These are phyloP conservation scores for Drosophila cardini DNA, from an alignment of 1,140 invertebrate species.

Conservation along the genomic window DNA sequence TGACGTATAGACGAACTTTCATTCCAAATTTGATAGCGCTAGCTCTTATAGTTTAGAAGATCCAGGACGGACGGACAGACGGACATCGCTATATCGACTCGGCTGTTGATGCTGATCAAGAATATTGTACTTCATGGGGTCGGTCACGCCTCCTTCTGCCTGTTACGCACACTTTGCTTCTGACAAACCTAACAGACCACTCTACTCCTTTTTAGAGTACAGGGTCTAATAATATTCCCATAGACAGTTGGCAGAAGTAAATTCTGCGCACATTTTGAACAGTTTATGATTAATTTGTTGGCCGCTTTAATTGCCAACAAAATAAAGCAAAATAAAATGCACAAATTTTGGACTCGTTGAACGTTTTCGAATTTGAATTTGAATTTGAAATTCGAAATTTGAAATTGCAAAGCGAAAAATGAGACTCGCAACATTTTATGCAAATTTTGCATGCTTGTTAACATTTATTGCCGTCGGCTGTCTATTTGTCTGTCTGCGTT, in stretches of 20 bases:
- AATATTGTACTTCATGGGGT: too few species aligned
- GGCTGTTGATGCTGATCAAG: too few species aligned
- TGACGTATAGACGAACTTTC: too few species aligned
- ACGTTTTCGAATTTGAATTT: conserved; percentile 37
- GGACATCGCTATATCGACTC: too few species aligned
- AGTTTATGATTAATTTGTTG: conserved; percentile 51
- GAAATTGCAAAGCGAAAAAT: conserved; percentile 15
- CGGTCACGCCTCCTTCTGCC: too few species aligned
- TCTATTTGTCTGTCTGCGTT: conserved; percentile 1
- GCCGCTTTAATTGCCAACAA: conserved; percentile 43
- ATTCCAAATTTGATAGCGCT: too few species aligned
- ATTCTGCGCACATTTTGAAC: conserved; percentile 29
- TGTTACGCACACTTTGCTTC: too few species aligned
- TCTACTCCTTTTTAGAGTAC: too few species aligned
- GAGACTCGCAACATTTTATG: conserved; percentile 58
- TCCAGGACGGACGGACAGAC: too few species aligned
- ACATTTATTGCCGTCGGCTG: conserved; percentile 55
- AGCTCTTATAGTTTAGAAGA: too few species aligned
- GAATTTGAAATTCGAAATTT: conserved; percentile 42
- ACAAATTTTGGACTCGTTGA: conserved; percentile 36
- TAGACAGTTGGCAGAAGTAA: conserved; percentile 20
- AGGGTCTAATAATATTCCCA: conserved; percentile 20
- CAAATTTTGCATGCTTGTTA: conserved; percentile 59
- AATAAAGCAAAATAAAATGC: conserved; percentile 16
- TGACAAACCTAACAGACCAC: too few species aligned